Evolutionary conservation across 2,888 invertebrate species (phyloP).

Genomic region (Toxonevra muliebris): DNA sequence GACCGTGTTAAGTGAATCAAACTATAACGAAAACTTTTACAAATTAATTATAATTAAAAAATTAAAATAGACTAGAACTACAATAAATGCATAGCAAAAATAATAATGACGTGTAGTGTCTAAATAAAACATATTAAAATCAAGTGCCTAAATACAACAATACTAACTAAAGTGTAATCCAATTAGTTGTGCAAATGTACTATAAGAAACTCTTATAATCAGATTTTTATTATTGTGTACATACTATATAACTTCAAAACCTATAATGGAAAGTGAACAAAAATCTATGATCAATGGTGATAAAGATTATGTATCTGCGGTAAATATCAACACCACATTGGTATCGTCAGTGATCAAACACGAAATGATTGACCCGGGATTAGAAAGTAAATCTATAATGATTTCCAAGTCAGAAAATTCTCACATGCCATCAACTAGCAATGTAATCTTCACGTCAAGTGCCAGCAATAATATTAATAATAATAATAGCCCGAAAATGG

Average conservation of each 20-base stretch:
- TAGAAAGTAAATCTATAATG: constrained; percentile 24
- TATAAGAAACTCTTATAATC: not conserved
- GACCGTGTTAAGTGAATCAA: not conserved
- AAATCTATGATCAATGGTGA: constrained; percentile 10
- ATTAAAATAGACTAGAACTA: not conserved
- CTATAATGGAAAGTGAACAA: not conserved
- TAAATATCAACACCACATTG: constrained; percentile 7
- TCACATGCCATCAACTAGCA: constrained; percentile 39
- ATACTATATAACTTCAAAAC: too few species aligned
- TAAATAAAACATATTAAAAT: not conserved
- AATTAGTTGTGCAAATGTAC: constrained; percentile 17
- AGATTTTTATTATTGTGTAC: not conserved
- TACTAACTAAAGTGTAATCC: constrained; percentile 25
- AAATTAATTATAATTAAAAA: constrained; percentile 29
- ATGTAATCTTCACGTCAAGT: constrained; percentile 23
- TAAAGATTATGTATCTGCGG: not conserved
- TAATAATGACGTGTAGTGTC: constrained; percentile 8
- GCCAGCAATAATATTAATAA: constrained; percentile 23
- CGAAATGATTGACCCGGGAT: constrained; percentile 11
- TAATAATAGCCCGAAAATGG: constrained; percentile 68
- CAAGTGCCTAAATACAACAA: constrained; percentile 24
- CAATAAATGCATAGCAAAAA: not conserved
- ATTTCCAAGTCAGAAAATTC: constrained; percentile 37
- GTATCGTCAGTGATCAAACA: constrained; percentile 19
- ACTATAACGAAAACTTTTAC: constrained; percentile 22